phyloP scores from a whole-genome alignment of 1,140 invertebrate species.

The Heliconius himera region DNA sequence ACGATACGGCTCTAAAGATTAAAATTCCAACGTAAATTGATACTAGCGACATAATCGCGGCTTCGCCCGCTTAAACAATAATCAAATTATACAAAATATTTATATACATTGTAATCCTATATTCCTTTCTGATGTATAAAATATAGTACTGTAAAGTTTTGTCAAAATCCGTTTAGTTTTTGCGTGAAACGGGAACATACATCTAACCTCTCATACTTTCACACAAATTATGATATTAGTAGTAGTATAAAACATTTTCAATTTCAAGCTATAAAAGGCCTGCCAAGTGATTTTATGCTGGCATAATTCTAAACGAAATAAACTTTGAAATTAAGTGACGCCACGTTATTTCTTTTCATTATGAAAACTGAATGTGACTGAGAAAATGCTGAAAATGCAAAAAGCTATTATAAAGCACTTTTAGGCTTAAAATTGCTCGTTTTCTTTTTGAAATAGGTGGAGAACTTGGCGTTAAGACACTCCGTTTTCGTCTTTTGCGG shows the following conservation, averaged over 20 bases:
- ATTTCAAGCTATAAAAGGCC: conserved; percentile 46
- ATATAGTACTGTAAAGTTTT: too few relatives aligned
- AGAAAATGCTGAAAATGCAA: not conserved
- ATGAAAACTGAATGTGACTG: not conserved
- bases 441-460: too few relatives aligned
- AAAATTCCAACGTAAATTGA: conserved; percentile 37
- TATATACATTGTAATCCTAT: too few relatives aligned
- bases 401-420: not conserved
- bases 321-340: not conserved
- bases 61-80: too few relatives aligned
- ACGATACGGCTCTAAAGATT: conserved; percentile 43
- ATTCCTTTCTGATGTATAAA: too few relatives aligned
- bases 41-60: not conserved
- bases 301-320: conserved; percentile 33
- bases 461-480: not conserved
- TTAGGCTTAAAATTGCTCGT: too few relatives aligned
- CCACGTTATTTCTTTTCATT: not conserved
- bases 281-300: conserved; percentile 44
- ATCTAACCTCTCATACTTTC: too few relatives aligned
- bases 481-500: not conserved
- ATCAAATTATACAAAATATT: too few relatives aligned
- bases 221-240: too few relatives aligned
- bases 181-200: too few relatives aligned
- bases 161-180: too few relatives aligned
- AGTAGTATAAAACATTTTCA: conserved; percentile 44